These are phyloP conservation scores for Apteryx owenii DNA, from an alignment of 2,113 vertebrate genomes.

Conservation along the genomic window DNA sequence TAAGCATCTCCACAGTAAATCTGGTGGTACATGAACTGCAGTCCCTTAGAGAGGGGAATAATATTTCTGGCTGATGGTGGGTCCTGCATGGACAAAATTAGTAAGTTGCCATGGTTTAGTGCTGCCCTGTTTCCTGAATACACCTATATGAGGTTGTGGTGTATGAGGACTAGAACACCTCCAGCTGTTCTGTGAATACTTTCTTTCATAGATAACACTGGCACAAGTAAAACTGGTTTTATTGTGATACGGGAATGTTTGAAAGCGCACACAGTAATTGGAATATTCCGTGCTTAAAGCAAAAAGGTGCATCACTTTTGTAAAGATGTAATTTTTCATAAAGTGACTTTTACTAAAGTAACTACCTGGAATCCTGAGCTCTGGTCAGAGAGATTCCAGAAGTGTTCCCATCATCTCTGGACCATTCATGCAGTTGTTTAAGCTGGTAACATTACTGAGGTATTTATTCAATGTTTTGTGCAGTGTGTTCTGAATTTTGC, in stretches of 20 bases:
- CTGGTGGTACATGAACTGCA: conserved; percentile 15
- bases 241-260: conserved; percentile 57
- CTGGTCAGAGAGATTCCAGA: background rate
- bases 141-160: conserved; percentile 61
- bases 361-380: conserved; percentile 22
- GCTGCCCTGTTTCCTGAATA: conserved; percentile 38
- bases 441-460: conserved; percentile 53
- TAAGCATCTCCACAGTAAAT: conserved; percentile 43
- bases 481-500: conserved; percentile 62
- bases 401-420: background rate
- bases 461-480: conserved; percentile 69
- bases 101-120: background rate
- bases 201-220: background rate
- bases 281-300: conserved; percentile 46
- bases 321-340: conserved; percentile 63
- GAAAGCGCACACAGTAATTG: conserved; percentile 46
- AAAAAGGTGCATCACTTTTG: conserved; percentile 48
- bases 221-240: conserved; percentile 31
- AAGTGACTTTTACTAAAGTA: conserved; percentile 48
- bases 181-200: conserved; percentile 25
- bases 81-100: conserved; percentile 11
- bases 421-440: conserved; percentile 21
- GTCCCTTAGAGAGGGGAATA: background rate
- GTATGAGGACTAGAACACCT: conserved; percentile 33
- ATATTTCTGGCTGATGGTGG: conserved; percentile 26